Percentiles rank a stretch among this genome's conserved stretches.
phyloP scores from a whole-genome alignment of 2,113 vertebrate species.

The Strix aluco region DNA sequence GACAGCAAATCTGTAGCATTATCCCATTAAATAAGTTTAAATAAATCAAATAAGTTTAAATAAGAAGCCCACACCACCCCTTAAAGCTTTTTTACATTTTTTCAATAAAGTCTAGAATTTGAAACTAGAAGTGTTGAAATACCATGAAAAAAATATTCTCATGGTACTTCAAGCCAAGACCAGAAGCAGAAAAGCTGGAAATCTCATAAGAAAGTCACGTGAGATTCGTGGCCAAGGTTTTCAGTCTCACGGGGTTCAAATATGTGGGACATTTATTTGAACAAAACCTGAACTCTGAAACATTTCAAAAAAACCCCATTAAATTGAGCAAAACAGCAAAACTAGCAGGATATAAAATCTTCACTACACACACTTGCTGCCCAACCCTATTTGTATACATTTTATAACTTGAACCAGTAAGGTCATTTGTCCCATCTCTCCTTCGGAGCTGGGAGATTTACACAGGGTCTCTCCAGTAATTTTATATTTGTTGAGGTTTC shows the following conservation, averaged over 20 bases:
- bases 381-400: neutral
- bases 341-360: neutral
- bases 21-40: neutral
- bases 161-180: slow-evolving; percentile 46
- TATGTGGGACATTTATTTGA: neutral
- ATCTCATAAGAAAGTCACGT: slow-evolving; percentile 43
- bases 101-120: neutral
- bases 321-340: neutral
- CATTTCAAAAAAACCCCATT: neutral
- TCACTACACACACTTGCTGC: neutral
- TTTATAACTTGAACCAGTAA: neutral
- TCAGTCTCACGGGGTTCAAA: neutral
- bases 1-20: neutral
- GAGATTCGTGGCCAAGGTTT: neutral
- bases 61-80: neutral
- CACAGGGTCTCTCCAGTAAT: neutral
- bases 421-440: neutral
- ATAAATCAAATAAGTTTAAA: neutral
- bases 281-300: slow-evolving; percentile 25
- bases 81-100: neutral
- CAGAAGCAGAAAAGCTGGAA: slow-evolving; percentile 51
- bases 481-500: neutral
- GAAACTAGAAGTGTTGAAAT: neutral
- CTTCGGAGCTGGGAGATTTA: neutral
- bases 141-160: slow-evolving; percentile 20